A percentile compares a stretch with the other conserved stretches of the same genome.
These are phyloP conservation scores for Lithobius niger DNA, from an alignment of 1,140 invertebrate species.

Conservation along the genomic window DNA sequence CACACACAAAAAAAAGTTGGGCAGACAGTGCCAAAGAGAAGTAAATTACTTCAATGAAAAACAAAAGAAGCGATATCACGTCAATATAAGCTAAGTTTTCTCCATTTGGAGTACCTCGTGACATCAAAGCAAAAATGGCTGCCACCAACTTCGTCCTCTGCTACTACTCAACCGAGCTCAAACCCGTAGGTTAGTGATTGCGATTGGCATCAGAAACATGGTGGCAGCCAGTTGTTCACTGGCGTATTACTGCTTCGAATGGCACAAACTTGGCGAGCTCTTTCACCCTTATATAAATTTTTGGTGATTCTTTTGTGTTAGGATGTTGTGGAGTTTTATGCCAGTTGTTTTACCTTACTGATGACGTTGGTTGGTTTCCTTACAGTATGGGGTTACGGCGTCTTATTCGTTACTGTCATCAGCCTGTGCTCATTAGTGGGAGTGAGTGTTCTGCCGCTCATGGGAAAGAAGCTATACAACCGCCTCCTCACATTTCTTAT, in stretches of 20 bases:
- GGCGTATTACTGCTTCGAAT: neutral
- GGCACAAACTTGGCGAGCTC: neutral
- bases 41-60: too few species aligned
- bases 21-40: too few species aligned
- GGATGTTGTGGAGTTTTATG: neutral
- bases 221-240: neutral
- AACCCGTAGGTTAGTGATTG: too few species aligned
- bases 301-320: neutral
- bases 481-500: conserved; percentile 44
- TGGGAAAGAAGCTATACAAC: conserved; percentile 41
- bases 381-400: conserved; percentile 44
- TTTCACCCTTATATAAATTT: neutral
- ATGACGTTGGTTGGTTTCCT: conserved; percentile 6
- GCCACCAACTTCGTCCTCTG: too few species aligned
- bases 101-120: too few species aligned
- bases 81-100: too few species aligned
- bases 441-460: conserved; percentile 43
- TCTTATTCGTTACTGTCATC: conserved; percentile 46
- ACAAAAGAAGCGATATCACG: too few species aligned
- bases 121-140: too few species aligned
- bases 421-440: conserved; percentile 46
- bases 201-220: neutral
- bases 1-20: too few species aligned
- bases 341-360: neutral
- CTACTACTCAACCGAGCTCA: too few species aligned